These are phyloP conservation scores for Toxonevra muliebris DNA, from an alignment of 2,888 invertebrate genomes.

Conservation along the genomic window DNA sequence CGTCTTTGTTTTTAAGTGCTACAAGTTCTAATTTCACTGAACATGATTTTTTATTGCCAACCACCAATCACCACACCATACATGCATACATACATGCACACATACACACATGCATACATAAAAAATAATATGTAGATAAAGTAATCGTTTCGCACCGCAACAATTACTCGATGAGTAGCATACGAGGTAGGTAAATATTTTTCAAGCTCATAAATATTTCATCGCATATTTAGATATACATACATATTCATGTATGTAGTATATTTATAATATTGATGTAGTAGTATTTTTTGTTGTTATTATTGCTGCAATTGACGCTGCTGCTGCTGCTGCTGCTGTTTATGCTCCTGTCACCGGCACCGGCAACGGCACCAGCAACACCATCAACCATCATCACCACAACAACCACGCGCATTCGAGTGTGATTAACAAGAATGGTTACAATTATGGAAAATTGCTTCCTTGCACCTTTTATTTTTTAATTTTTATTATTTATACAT, in stretches of 20 bases:
- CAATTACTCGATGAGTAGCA: slow-evolving; percentile 16
- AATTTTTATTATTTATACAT: slow-evolving; percentile 45
- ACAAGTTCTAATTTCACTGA: too few species aligned
- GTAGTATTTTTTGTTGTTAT: background rate
- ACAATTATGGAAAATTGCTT: slow-evolving; percentile 62
- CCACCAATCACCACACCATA: too few species aligned
- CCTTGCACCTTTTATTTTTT: slow-evolving; percentile 57
- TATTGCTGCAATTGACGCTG: background rate
- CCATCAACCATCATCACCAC: slow-evolving; percentile 18
- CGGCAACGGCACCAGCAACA: slow-evolving; percentile 26
- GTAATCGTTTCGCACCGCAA: slow-evolving; percentile 14
- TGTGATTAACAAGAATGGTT: slow-evolving; percentile 59
- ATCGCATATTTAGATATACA: slow-evolving; percentile 47
- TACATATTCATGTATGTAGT: background rate
- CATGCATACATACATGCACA: too few species aligned
- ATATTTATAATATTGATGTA: slow-evolving; percentile 33
- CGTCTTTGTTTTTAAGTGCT: too few species aligned
- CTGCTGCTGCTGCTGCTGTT: background rate
- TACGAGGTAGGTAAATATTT: slow-evolving; percentile 19
- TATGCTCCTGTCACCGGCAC: background rate
- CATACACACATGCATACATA: too few species aligned
- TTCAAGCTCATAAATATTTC: slow-evolving; percentile 52
- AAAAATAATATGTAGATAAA: background rate
- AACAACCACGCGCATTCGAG: slow-evolving; percentile 9
- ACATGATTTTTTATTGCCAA: too few species aligned